These are phyloP conservation scores for Cebus imitator DNA, from an alignment of 2,113 vertebrate species.

Conservation along the genomic window DNA sequence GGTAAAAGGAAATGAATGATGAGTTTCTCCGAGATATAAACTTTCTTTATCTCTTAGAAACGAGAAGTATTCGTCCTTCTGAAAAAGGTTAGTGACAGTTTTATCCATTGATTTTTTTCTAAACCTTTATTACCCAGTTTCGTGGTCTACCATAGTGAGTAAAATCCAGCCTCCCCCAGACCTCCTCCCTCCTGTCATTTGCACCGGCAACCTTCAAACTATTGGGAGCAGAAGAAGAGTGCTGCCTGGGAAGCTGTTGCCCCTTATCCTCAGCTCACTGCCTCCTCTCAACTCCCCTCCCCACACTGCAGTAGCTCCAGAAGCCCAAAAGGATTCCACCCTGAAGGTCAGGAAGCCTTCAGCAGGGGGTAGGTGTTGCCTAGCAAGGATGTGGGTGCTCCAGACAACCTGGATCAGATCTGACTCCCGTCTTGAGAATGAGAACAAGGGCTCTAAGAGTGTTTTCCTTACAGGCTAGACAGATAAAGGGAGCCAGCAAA, in stretches of 20 bases:
- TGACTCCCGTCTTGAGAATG: neutral
- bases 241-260: neutral
- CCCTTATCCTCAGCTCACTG: neutral
- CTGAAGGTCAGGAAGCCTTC: neutral
- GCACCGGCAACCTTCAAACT: neutral
- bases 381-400: neutral
- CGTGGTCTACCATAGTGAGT: neutral
- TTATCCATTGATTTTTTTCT: neutral
- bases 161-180: neutral
- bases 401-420: neutral
- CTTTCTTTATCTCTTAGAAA: constrained; percentile 41
- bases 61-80: constrained; percentile 14
- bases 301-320: neutral
- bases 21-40: neutral
- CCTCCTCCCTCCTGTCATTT: neutral
- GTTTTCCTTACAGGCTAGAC: neutral
- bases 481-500: neutral
- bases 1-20: constrained; percentile 59
- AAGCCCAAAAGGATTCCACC: neutral
- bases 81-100: constrained; percentile 48
- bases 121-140: constrained; percentile 34
- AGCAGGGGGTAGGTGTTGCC: neutral
- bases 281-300: too few species aligned
- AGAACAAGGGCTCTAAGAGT: neutral
- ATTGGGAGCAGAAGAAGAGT: neutral